These are phyloP conservation scores for Vultur gryphus DNA, from an alignment of 2,797 vertebrate species.

Conservation along the genomic window DNA sequence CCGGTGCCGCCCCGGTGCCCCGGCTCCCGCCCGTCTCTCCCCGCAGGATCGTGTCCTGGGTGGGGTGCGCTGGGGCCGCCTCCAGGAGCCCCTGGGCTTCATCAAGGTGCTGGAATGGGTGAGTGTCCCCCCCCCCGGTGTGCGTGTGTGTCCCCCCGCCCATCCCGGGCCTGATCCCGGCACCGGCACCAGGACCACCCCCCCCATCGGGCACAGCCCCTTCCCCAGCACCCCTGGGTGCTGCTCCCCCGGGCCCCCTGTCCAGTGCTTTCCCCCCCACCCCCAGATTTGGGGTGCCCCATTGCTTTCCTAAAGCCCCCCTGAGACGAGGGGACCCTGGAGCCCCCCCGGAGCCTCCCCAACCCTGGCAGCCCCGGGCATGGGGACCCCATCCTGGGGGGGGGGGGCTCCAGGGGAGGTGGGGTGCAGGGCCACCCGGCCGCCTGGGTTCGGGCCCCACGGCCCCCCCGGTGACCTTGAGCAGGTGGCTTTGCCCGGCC, in stretches of 20 bases:
- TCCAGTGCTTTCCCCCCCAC: too few relatives aligned
- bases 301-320: not conserved
- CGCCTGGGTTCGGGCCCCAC: not conserved
- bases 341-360: not conserved
- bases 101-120: constrained; percentile 92
- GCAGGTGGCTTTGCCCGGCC: not conserved
- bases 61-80: constrained; percentile 79
- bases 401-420: not conserved
- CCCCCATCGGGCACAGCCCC: not conserved
- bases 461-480: constrained; percentile 25
- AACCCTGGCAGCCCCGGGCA: not conserved
- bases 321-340: rapidly evolving
- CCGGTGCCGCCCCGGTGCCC: not conserved
- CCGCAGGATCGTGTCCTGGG: constrained; percentile 73
- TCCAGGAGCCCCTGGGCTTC: constrained; percentile 91
- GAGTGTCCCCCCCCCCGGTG: constrained; percentile 49
- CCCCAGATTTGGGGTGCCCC: not conserved
- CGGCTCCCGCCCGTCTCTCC: not conserved
- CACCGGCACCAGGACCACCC: not conserved
- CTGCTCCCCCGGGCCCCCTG: not conserved
- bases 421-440: not conserved
- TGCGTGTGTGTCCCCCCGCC: not conserved
- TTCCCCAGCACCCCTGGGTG: not conserved
- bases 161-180: not conserved
- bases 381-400: not conserved